Evolutionary conservation across 2,113 vertebrate species (phyloP), one percentile per base, ranked within the genome.

Genomic region (Psettodes erumei): DNA sequence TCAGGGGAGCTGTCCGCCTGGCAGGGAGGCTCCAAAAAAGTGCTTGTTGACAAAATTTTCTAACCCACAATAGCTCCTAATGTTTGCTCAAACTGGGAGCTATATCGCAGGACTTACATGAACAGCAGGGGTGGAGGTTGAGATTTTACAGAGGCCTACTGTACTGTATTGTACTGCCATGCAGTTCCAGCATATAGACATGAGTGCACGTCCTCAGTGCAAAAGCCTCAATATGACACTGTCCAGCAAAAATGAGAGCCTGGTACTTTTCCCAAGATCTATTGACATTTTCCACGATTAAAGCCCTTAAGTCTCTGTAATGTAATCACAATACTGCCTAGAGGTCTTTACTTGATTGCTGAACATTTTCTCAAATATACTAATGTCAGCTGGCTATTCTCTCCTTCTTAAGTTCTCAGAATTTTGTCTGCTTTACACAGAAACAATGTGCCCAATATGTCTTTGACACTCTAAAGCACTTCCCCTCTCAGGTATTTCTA

Each of bases 1-100:
- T 90, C 81, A 76, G 64, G 75, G 81, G 81, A 75, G 83, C 81
- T 75, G 65, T 83, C 75, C 76, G 84, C 80, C 68, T 42, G 58
- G 81, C 75, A 54, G 88, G 85, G 84, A 64, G 79, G 75, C 79
- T 42, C 43, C 28, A 56, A 77, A 74, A 85, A 86, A 87, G 85
- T 88, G 78, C 84, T 69, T 30, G 73, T 78, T 75, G 72, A 82
- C 84, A 84, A 62, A 88, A 88, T 75, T 72, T 68, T 47, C 68
- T 47, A 32, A 63, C 61, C 28, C 43, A 87, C 80, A 88, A 90
- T 78, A 75, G 72, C 63, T 21, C 23, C 35, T 23, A 81, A 87
- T 77, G 76, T 81, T 81, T 80, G 51, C 51, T 71, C n/a, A 38
- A 38, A 66, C 43, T 76, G 16, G 23, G 68, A 58, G 71, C 69